phyloP scores from a whole-genome alignment of 2,113 vertebrate genomes.

The Aepyceros melampus region DNA sequence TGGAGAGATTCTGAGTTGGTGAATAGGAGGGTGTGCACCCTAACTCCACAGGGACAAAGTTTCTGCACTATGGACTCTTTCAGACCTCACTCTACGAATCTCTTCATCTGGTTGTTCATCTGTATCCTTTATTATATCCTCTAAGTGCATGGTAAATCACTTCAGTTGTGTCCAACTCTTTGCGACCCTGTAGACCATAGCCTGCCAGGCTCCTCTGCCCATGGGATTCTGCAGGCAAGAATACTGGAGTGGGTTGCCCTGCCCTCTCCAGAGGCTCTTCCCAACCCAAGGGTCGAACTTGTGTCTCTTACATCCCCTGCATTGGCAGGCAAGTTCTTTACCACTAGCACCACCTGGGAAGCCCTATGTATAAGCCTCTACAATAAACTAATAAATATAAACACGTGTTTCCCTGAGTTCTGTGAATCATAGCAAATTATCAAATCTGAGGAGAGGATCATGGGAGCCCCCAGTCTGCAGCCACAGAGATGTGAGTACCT shows the following conservation, averaged over 20 bases:
- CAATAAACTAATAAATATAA: not conserved
- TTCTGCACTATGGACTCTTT: not conserved
- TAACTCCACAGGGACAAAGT: not conserved
- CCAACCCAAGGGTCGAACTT: not conserved
- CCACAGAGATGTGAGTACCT: not conserved
- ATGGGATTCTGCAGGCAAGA: not conserved
- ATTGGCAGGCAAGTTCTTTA: not conserved
- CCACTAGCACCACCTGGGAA: not conserved
- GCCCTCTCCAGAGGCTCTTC: not conserved
- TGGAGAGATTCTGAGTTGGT: not conserved
- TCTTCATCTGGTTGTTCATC: not conserved
- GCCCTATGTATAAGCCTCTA: not conserved
- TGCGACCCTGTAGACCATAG: not conserved
- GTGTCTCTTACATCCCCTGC: not conserved
- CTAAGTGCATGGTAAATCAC: accelerated
- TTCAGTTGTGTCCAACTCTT: not conserved
- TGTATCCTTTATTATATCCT: not conserved
- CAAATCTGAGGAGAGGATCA: not conserved
- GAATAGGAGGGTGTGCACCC: not conserved
- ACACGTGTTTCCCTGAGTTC: not conserved
- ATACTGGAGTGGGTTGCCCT: not conserved
- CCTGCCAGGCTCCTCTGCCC: not conserved
- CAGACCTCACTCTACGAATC: not conserved
- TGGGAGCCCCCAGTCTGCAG: not conserved
- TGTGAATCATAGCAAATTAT: not conserved